Evolutionary conservation across 2,888 invertebrate genomes (phyloP).

Genomic region (Parnassius apollo): DNA sequence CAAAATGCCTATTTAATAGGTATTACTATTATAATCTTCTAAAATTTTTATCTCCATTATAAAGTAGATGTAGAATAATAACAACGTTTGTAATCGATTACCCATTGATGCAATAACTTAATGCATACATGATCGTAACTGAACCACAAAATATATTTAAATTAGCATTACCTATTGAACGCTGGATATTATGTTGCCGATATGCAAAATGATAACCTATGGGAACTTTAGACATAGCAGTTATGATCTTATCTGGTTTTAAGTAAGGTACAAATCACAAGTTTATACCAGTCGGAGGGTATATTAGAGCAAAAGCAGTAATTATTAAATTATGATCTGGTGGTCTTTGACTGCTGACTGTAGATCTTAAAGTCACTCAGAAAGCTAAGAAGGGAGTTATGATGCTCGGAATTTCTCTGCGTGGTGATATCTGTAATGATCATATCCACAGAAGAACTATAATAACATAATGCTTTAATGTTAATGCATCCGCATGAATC

Average conservation of each 20-base stretch:
- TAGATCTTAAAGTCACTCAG: background rate
- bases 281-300: too few species aligned
- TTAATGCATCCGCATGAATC: too few species aligned
- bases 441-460: too few species aligned
- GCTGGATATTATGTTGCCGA: constrained; percentile 17
- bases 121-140: constrained; percentile 15
- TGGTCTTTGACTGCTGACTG: background rate
- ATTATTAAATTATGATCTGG: background rate
- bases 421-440: too few species aligned
- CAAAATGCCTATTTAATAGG: too few species aligned
- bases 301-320: background rate
- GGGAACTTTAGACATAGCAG: background rate
- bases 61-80: too few species aligned
- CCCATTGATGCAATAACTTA: constrained; percentile 15
- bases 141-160: constrained; percentile 23
- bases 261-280: too few species aligned
- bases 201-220: constrained; percentile 15
- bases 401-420: too few species aligned
- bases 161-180: constrained; percentile 19
- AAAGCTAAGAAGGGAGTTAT: too few species aligned
- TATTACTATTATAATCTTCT: too few species aligned
- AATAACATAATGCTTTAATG: too few species aligned
- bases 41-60: too few species aligned
- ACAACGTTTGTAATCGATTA: background rate
- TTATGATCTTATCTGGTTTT: background rate